A percentile compares a stretch with the other conserved stretches of the same genome.
Conservation (phyloP, 2,113 vertebrate genomes). For the Todiramphus chloris region DNA sequence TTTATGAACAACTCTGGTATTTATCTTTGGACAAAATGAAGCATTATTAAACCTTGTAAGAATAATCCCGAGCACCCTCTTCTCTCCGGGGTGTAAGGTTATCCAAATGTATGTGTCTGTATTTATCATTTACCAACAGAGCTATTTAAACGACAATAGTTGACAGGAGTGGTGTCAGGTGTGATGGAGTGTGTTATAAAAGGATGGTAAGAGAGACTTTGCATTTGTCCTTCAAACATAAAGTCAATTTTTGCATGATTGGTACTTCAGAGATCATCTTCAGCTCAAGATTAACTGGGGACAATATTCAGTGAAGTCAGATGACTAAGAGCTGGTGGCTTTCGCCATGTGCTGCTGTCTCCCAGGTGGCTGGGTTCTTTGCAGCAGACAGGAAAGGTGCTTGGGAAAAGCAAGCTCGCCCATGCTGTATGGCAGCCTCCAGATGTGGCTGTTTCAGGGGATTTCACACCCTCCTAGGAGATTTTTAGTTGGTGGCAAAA, state of each 20-base stretch:
- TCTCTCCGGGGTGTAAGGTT: constrained; percentile 24
- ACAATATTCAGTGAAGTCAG: not conserved
- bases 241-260: constrained; percentile 65
- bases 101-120: not conserved
- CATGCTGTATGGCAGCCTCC: not conserved
- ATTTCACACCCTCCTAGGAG: not conserved
- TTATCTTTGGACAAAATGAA: constrained; percentile 66
- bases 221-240: constrained; percentile 71
- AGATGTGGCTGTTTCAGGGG: not conserved
- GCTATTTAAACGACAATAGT: constrained; percentile 24
- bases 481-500: not conserved
- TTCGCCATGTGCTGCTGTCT: not conserved
- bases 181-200: constrained; percentile 66
- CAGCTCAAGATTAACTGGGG: not conserved
- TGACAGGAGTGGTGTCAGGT: constrained; percentile 56
- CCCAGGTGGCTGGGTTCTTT: not conserved
- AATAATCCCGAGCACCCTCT: constrained; percentile 54
- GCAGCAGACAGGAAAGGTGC: not conserved
- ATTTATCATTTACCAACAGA: constrained; percentile 66
- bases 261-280: not conserved
- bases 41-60: not conserved
- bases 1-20: constrained; percentile 61
- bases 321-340: not conserved
- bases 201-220: constrained; percentile 44
- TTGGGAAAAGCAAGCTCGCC: not conserved